Evolutionary conservation across 2,888 invertebrate species (phyloP).

Genomic region (Drosophila mayaguana): DNA sequence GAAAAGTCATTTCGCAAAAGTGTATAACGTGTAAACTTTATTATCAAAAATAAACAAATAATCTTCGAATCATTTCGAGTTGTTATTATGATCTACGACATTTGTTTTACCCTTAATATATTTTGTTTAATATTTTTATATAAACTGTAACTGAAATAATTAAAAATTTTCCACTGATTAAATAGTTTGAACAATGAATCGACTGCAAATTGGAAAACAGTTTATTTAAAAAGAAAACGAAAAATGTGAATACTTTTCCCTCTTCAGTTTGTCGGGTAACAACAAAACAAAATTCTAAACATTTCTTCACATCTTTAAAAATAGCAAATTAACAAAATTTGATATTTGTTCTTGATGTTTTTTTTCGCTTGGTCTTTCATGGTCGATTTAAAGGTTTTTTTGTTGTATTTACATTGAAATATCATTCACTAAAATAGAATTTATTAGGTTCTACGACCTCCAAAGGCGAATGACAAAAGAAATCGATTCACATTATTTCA

Average conservation of each 20-base stretch:
- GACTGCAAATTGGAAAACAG: background rate
- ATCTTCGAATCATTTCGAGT: too few relatives aligned
- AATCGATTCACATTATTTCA: slow-evolving; percentile 41
- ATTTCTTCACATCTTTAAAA: slow-evolving; percentile 14
- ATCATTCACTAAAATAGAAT: slow-evolving; percentile 28
- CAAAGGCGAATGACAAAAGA: slow-evolving; percentile 36
- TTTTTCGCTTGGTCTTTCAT: slow-evolving; percentile 11
- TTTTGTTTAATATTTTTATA: too few relatives aligned
- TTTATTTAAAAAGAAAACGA: background rate
- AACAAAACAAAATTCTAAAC: background rate
- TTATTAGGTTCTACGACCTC: slow-evolving; percentile 45
- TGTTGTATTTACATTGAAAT: slow-evolving; percentile 18
- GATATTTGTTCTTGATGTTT: slow-evolving; percentile 1
- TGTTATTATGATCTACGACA: too few relatives aligned
- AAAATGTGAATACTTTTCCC: background rate
- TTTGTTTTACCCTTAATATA: too few relatives aligned
- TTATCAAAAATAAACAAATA: too few relatives aligned
- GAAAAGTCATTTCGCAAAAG: too few relatives aligned
- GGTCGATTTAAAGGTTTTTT: slow-evolving; percentile 9
- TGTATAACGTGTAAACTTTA: too few relatives aligned
- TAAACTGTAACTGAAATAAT: too few relatives aligned
- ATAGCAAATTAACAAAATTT: slow-evolving; percentile 10
- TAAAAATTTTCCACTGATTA: background rate
- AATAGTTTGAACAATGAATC: background rate
- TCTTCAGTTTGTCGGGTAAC: background rate